Base-by-base conservation (phyloP, 2,888 invertebrate genomes). In the Heliconius sara region DNA sequence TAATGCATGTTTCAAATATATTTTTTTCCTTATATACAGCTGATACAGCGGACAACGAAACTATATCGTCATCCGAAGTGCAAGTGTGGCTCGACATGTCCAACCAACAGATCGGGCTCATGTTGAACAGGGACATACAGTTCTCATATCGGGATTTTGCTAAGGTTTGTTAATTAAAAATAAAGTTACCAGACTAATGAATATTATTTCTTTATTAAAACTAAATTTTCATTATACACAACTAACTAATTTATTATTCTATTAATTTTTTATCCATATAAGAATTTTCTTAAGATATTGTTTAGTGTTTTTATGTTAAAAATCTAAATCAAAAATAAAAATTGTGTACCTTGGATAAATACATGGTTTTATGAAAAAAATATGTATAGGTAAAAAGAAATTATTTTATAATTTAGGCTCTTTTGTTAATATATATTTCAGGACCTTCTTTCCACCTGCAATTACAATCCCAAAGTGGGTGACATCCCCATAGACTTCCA, bases 31-130 rank as follows among this genome's bases (percentile, higher is more conserved):
- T 7, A 16, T 39, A 81, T 77, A 3, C 88, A 96, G 96, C 96
- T 67, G 97, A 97, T 86, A 97, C 98, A 39, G 97, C 98, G 0
- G 98, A 98, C 88, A 97, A 98, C 81, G 98, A 98, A 85, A 98
- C 98, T 0, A 96, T 98, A 78, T 97, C 97, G 84, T 97, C 97
- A 83, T 98, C 98, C 72, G 98, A 98, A 89, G 97, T 98, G 81
- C 96, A 98, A 87, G 98, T 98, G 77, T 98, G 98, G 97, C 96
- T 98, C 80, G 99, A 99, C 91, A 98, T 98, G 97, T 98, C 98
- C 85, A 99, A 99, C 96, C 98, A 99, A 90, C 99, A 99, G 95
- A 98, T 99, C 86, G 98, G 98, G 0, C 96, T 98, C 86, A 98
- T 98, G 96, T 95, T 99, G 73, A 98, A 98, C 91, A 93, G 98